Evolutionary conservation across 2,797 vertebrate species (phyloP).

Genomic region (Rhinogobio ventralis): DNA sequence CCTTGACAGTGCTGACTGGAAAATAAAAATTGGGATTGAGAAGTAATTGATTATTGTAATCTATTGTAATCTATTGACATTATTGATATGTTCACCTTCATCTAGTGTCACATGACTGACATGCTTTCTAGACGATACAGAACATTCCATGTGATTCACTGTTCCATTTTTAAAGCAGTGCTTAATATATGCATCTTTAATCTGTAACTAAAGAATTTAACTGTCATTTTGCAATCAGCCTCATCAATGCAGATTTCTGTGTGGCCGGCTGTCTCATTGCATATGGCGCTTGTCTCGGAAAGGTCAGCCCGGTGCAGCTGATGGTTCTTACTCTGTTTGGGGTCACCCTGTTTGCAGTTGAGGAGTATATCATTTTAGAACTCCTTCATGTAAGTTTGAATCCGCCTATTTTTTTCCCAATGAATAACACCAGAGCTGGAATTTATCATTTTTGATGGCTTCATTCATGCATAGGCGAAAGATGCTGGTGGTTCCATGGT

Average conservation of each 20-base stretch:
- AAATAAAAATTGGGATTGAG: constrained; percentile 89
- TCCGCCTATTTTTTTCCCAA: neutral
- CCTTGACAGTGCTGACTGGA: constrained; percentile 73
- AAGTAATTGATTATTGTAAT: constrained; percentile 76
- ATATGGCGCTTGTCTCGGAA: constrained; percentile 92
- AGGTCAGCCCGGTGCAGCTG: constrained; percentile 92
- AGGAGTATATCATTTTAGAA: constrained; percentile 89
- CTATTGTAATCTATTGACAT: neutral
- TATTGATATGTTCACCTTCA: neutral
- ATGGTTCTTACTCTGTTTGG: constrained; percentile 93
- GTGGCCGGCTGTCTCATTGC: constrained; percentile 93
- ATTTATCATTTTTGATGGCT: constrained; percentile 8
- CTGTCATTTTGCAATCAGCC: constrained; percentile 69
- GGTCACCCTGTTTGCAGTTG: constrained; percentile 90
- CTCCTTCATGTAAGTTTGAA: constrained; percentile 86
- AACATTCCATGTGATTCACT: neutral
- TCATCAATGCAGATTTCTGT: constrained; percentile 98
- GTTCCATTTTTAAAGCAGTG: neutral
- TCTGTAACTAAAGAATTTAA: neutral
- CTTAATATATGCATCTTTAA: neutral
- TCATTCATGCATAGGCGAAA: constrained; percentile 78
- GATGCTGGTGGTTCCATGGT: constrained; percentile 98
- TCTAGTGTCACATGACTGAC: neutral
- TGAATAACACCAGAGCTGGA: neutral
- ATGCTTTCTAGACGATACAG: neutral